Conservation (phyloP, 2,888 invertebrate genomes). For the Aquatica leii region DNA sequence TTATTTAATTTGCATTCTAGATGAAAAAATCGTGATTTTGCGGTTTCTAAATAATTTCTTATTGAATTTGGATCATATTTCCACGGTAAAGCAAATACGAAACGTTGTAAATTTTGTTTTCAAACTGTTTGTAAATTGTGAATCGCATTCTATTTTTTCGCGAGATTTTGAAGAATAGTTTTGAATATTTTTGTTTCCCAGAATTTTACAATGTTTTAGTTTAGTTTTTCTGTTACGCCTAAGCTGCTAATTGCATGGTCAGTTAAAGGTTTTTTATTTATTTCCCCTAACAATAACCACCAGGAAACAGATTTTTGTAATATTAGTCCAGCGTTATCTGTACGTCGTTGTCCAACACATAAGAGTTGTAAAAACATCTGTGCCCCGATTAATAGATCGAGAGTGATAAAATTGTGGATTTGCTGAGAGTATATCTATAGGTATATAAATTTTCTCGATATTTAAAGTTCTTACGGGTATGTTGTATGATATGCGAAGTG, state of each 20-base stretch:
- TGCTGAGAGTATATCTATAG: background rate
- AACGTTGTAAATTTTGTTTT: background rate
- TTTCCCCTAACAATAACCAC: background rate
- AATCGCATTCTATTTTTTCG: background rate
- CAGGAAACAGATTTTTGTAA: background rate
- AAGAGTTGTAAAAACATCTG: no score
- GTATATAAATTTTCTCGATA: background rate
- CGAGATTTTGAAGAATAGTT: background rate
- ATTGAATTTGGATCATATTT: background rate
- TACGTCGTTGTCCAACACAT: no score
- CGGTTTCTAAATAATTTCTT: background rate
- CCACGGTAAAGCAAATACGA: background rate
- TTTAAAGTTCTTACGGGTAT: background rate
- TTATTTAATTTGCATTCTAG: conserved; percentile 13
- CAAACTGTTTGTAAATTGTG: background rate
- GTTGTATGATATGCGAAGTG: background rate
- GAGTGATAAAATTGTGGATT: no score
- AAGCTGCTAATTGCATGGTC: background rate
- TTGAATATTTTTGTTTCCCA: background rate
- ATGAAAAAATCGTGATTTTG: background rate
- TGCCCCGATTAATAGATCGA: no score
- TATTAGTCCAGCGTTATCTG: no score
- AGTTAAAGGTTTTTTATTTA: background rate
- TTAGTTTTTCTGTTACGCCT: background rate
- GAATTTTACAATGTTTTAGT: no score